Base-by-base conservation (phyloP, 1,140 invertebrate species). In the Palaemon carinicauda region DNA sequence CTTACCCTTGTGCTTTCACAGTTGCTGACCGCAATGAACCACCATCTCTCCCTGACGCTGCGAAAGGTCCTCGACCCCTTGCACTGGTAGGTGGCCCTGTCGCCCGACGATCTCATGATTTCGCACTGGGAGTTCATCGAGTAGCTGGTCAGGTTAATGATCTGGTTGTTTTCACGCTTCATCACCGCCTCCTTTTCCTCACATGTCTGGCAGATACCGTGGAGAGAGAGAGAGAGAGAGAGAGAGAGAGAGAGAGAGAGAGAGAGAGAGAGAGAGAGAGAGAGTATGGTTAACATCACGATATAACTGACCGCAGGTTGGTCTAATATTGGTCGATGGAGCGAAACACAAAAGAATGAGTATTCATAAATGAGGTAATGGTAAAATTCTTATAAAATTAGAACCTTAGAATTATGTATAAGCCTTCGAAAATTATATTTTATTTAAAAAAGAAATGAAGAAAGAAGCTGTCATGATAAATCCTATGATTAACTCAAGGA, bases 11-110 rank as follows among this genome's bases (percentile, higher is more conserved):
- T 92, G 77, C 92, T 93, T 65, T 94, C 93, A 90, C 95, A 96
- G 88, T 95, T 95, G 89, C 94, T 95, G 50, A 96, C 91, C 10
- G 94, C 95, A 41, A 96, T 93, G 90, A 95, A 96, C 95, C 95
- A 96, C 95, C 95, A 96, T 81, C 95, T 90, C 89, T 95, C 95
- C 77, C 95, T 92, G 0, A 94, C 93, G 19, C 94, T 95, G 2
- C 92, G 90, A 90, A 96, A 96, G 27, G 93, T 91, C 88, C 95
- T 91, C 0, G 93, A 91, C 87, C 93, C 94, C 73, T 93, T 92
- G 88, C 94, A 95, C 1, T 91, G 91, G 0, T 93, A 92, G 51
- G 41, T 84, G 21, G 84, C 79, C 50, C 71, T 90, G 15, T 90
- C 82, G 52, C 90, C 89, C 19, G 86, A 56, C n/a, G 15, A 74